Evolutionary conservation across 2,888 invertebrate species (phyloP).

Genomic region (Carabus problematicus): DNA sequence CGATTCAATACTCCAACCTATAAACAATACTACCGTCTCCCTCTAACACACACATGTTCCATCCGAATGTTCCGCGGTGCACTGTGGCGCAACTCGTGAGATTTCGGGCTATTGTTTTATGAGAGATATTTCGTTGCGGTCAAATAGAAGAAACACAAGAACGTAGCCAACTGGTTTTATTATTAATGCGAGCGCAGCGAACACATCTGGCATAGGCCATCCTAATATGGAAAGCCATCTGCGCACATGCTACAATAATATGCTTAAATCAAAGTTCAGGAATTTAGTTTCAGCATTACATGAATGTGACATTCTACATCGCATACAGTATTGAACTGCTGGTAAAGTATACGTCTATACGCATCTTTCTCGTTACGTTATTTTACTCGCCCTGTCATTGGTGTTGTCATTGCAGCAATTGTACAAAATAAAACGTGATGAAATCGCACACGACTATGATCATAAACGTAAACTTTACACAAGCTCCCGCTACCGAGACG

Average conservation of each 20-base stretch:
- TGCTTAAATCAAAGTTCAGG: no score
- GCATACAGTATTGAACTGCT: no score
- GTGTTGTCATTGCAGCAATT: not conserved
- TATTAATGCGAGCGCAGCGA: constrained; percentile 33
- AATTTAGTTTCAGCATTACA: no score
- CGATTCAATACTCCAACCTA: constrained; percentile 1
- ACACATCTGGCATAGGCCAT: constrained; percentile 39
- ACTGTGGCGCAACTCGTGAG: constrained; percentile 9
- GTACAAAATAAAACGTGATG: constrained; percentile 1
- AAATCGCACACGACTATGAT: constrained; percentile 26
- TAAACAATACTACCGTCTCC: not conserved
- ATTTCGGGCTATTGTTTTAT: constrained; percentile 42
- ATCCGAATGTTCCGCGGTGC: not conserved
- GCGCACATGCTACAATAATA: constrained; percentile 14
- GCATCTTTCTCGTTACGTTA: no score
- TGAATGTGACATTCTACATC: no score
- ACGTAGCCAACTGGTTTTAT: constrained; percentile 28
- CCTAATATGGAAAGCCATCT: constrained; percentile 37
- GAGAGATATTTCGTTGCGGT: constrained; percentile 35
- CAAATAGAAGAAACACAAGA: constrained; percentile 40
- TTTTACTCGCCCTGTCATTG: no score
- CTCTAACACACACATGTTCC: not conserved
- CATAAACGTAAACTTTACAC: constrained; percentile 15
- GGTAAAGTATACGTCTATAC: no score
- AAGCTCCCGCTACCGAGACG: not conserved